Conservation (phyloP, 64 coral and sea anemone genomes). For the Montipora efflorescens region DNA sequence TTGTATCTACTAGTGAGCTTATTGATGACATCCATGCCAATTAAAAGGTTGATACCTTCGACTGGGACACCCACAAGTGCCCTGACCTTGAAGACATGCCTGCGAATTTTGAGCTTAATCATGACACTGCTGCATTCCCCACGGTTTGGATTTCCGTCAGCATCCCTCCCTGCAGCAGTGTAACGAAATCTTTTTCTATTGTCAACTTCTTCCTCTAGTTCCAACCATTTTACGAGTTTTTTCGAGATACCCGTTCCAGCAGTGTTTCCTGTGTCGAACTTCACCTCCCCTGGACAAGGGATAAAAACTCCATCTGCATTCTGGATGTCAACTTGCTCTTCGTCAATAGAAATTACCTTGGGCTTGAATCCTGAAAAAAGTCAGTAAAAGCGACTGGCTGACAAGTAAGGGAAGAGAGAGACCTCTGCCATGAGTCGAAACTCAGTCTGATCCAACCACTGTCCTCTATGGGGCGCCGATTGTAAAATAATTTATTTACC, state of each 20-base stretch:
- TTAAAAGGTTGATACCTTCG: not conserved
- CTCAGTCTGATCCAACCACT: no score
- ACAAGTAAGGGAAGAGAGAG: no score
- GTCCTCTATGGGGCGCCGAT: no score
- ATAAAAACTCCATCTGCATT: not conserved
- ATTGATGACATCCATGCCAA: not conserved
- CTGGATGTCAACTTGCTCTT: not conserved
- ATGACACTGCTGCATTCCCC: not conserved
- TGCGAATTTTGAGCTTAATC: not conserved
- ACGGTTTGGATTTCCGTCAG: not conserved
- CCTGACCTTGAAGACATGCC: not conserved
- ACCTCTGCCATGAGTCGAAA: no score
- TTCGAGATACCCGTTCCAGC: not conserved
- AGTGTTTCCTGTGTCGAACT: not conserved
- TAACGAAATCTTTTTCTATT: not conserved
- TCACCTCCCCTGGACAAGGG: not conserved
- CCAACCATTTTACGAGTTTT: not conserved
- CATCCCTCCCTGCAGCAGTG: not conserved
- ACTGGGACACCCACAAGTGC: not conserved
- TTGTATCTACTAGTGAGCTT: not conserved
- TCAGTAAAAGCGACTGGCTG: no score
- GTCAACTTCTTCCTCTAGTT: not conserved
- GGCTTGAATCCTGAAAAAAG: not conserved
- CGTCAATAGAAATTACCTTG: not conserved
- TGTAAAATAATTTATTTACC: no score